These are phyloP conservation scores for Schizopygopsis pylzovi DNA, from an alignment of 2,797 vertebrate species.

Conservation along the genomic window DNA sequence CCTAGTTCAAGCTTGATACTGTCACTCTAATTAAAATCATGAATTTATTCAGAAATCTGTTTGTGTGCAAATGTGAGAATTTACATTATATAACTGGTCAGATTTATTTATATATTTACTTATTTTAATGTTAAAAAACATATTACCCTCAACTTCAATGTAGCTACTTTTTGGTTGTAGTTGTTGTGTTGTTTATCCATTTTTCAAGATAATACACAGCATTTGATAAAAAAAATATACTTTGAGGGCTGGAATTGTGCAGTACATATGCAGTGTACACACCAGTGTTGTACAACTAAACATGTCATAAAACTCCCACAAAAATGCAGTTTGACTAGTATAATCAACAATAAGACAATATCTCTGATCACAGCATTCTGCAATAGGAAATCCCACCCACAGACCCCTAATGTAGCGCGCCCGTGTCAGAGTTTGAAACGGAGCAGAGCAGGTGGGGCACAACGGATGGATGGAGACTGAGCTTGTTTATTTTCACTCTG, in stretches of 20 bases:
- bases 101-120: not conserved
- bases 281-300: constrained; percentile 1
- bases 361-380: not conserved
- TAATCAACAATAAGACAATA: not conserved
- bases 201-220: not conserved
- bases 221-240: not conserved
- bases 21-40: not conserved
- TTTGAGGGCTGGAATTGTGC: constrained; percentile 12
- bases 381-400: constrained; percentile 38
- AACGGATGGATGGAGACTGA: constrained; percentile 66
- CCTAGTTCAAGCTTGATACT: not conserved
- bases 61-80: not conserved
- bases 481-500: constrained; percentile 81
- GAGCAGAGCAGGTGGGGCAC: constrained; percentile 39
- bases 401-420: constrained; percentile 25
- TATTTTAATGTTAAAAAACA: not conserved
- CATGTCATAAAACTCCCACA: constrained; percentile 14
- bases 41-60: not conserved
- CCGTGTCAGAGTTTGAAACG: constrained; percentile 37
- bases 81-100: not conserved
- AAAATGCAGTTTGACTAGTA: constrained; percentile 45
- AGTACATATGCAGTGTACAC: not conserved
- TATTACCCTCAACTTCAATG: not conserved
- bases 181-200: not conserved
- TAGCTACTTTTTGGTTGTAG: not conserved